Conservation (phyloP, 2,888 invertebrate species). For the Drosophila aldrichi region DNA sequence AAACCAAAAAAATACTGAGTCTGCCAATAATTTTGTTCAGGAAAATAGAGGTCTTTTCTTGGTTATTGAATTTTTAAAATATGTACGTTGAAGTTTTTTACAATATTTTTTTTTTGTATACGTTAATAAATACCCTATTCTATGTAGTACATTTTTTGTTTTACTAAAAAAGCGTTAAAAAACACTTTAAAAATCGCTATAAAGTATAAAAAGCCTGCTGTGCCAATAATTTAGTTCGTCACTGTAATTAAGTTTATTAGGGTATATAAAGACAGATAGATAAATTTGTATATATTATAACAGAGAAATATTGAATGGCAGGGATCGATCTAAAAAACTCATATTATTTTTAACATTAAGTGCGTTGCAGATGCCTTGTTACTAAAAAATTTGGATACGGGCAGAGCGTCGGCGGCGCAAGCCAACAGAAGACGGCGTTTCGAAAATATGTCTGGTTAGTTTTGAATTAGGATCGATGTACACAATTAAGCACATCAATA, state of each 20-base stretch:
- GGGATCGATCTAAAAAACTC: background rate
- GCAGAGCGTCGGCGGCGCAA: conserved; percentile 18
- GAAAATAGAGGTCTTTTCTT: too few species aligned
- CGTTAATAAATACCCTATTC: too few species aligned
- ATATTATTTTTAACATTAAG: background rate
- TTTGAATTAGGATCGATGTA: conserved; percentile 18
- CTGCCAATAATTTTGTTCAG: too few species aligned
- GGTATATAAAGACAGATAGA: background rate
- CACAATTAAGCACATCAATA: background rate
- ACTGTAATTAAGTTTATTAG: background rate
- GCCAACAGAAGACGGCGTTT: conserved; percentile 36
- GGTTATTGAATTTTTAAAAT: too few species aligned
- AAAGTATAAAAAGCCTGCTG: too few species aligned
- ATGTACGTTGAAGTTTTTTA: too few species aligned
- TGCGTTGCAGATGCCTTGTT: conserved; percentile 20
- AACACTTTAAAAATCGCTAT: too few species aligned
- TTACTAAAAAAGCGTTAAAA: too few species aligned
- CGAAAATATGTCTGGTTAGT: conserved; percentile 30
- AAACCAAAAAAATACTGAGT: too few species aligned
- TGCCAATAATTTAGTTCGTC: too few species aligned
- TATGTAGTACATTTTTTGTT: too few species aligned
- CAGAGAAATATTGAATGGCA: background rate
- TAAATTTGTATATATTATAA: background rate
- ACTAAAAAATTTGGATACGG: background rate
- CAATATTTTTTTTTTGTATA: too few species aligned